Percentiles rank a stretch among this genome's conserved stretches.
phyloP scores from a whole-genome alignment of 2,888 invertebrate genomes.

The Diabrotica balteata region DNA sequence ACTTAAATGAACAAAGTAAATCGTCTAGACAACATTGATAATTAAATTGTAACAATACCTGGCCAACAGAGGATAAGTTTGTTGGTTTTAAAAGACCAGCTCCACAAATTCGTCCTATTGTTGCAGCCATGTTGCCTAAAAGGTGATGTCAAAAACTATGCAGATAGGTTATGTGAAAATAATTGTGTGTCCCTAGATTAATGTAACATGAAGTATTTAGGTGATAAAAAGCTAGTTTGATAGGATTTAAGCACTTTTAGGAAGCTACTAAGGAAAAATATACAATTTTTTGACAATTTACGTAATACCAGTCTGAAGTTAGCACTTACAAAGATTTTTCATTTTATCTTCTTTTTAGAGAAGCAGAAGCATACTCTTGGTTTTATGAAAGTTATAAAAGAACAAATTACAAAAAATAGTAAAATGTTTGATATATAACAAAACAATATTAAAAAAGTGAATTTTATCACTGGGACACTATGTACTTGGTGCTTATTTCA shows the following conservation, averaged over 20 bases:
- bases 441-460: too few species aligned
- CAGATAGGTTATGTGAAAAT: slow-evolving; percentile 3
- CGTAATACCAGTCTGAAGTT: slow-evolving; percentile 44
- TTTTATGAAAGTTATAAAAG: too few species aligned
- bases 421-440: too few species aligned
- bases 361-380: too few species aligned
- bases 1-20: not conserved
- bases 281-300: slow-evolving; percentile 53
- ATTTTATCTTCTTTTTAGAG: too few species aligned
- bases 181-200: not conserved
- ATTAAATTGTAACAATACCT: slow-evolving; percentile 64
- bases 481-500: too few species aligned
- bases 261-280: slow-evolving; percentile 17
- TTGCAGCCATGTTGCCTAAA: slow-evolving; percentile 82
- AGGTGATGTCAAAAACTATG: slow-evolving; percentile 27
- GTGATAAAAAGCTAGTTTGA: slow-evolving; percentile 27
- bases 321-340: not conserved
- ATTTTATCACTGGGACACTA: too few species aligned
- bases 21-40: not conserved
- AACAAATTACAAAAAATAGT: too few species aligned
- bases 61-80: slow-evolving; percentile 71
- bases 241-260: slow-evolving; percentile 14
- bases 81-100: slow-evolving; percentile 81
- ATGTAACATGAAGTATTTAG: not conserved
- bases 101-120: slow-evolving; percentile 86